Base-by-base conservation (phyloP, 2,888 invertebrate species). In the Nephrocerus scutellatus region DNA sequence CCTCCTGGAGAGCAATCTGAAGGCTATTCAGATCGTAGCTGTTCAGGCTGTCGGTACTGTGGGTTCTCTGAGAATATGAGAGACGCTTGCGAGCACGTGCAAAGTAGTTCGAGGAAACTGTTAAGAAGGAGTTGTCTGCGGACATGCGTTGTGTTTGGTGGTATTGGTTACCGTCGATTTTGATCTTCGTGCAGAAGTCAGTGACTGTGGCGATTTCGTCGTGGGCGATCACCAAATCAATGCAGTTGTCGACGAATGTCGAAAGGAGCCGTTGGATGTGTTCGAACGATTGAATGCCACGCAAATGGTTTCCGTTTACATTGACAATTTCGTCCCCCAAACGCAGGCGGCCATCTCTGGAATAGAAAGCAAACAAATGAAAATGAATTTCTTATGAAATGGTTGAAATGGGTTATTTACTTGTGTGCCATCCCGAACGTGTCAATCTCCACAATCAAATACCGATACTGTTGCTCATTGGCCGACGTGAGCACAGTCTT, bases 301-400 rank as follows among this genome's bases (percentile, higher is more conserved):
- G 75, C 42, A 92, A 69, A 47, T 86, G 79, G 56, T 77, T 79
- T 8, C 89, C 89, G 64, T 91, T 91, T 20, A 90, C 84, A 67
- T 87, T 85, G 9, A 91, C 82, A 47, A 92, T 83, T 73, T 91
- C 88, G 68, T 92, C 92, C 10, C 89, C 89, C 41, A 87, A 75
- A 54, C 80, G 75, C 44, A 93, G 73, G 53, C 85, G 76, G 14
- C 87, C 86, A 62, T 88, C 85, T 67, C 86, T 84, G 59, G 39
- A 68, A 39, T 13, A 37, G 31, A 21, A 24, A 23, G 28, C 14
- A 10, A 25, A 28, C 25, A n/a, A n/a, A 22, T 22, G 8, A n/a
- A 8, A 29, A 29, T 13, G 16, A 5, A 29, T 29, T 29, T 29
- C 16, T 29, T 29, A 8, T 5, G 26, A 26, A 26, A 6, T n/a